Conservation (phyloP, 2,113 vertebrate species). For the Chaetorhynchus papuensis region DNA sequence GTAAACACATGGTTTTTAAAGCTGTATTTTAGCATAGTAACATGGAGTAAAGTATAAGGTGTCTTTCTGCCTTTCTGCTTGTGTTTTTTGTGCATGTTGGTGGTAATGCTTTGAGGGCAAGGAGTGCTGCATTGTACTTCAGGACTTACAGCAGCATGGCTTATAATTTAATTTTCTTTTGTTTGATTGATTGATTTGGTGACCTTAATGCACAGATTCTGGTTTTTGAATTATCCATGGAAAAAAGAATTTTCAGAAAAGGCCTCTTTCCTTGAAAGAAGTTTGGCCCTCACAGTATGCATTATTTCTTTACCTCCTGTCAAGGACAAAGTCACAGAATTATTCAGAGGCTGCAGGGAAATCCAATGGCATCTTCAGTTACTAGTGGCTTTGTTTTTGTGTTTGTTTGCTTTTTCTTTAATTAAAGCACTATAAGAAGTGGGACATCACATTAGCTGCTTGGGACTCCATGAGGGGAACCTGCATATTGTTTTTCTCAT, state of each 20-base stretch:
- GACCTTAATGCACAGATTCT: background rate
- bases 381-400: background rate
- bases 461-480: background rate
- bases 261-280: background rate
- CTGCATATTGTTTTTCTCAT: background rate
- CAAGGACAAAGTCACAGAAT: background rate
- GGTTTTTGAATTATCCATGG: background rate
- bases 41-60: background rate
- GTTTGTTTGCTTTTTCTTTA: background rate
- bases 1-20: background rate
- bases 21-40: background rate
- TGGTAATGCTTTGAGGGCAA: background rate
- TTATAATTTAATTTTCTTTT: background rate
- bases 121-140: background rate
- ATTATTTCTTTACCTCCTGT: background rate
- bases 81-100: background rate
- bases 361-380: background rate
- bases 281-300: background rate
- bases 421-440: slow-evolving; percentile 13
- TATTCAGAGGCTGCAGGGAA: background rate
- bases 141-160: background rate
- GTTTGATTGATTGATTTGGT: background rate
- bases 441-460: background rate
- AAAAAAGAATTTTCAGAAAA: background rate
- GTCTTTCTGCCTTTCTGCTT: background rate